Evolutionary conservation across 2,888 invertebrate genomes (phyloP).

Genomic region (Stenoptilia bipunctidactyla): DNA sequence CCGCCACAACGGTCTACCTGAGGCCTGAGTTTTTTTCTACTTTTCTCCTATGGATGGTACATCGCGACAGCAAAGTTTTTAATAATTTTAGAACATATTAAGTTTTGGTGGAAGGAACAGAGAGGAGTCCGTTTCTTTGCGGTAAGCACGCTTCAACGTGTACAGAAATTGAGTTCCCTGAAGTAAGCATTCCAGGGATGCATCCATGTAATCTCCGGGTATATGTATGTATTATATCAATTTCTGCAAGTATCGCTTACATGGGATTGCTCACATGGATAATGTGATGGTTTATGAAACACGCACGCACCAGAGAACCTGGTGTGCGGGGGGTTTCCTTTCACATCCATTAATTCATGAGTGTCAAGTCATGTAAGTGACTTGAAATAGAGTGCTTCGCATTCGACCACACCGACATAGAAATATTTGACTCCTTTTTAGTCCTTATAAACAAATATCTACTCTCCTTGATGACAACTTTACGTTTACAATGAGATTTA

Average conservation of each 20-base stretch:
- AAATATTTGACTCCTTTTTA: constrained; percentile 56
- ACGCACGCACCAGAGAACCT: too few species aligned
- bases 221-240: too few species aligned
- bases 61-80: constrained; percentile 39
- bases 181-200: too few species aligned
- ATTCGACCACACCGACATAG: constrained; percentile 56
- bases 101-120: constrained; percentile 5
- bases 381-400: constrained; percentile 22
- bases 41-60: constrained; percentile 38
- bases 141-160: constrained; percentile 24
- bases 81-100: constrained; percentile 19
- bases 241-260: neutral
- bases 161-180: constrained; percentile 41
- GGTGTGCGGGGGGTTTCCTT: too few species aligned
- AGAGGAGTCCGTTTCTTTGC: constrained; percentile 60
- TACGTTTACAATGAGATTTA: too few species aligned
- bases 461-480: too few species aligned
- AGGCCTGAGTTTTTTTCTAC: too few species aligned
- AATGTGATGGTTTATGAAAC: too few species aligned
- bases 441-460: too few species aligned
- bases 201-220: too few species aligned
- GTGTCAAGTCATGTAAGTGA: too few species aligned
- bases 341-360: too few species aligned
- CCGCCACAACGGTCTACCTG: neutral
- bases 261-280: neutral